Percentiles rank a stretch among this genome's conserved stretches.
Evolutionary conservation across 2,113 vertebrate genomes (phyloP).

Genomic region (Vireo altiloquus): DNA sequence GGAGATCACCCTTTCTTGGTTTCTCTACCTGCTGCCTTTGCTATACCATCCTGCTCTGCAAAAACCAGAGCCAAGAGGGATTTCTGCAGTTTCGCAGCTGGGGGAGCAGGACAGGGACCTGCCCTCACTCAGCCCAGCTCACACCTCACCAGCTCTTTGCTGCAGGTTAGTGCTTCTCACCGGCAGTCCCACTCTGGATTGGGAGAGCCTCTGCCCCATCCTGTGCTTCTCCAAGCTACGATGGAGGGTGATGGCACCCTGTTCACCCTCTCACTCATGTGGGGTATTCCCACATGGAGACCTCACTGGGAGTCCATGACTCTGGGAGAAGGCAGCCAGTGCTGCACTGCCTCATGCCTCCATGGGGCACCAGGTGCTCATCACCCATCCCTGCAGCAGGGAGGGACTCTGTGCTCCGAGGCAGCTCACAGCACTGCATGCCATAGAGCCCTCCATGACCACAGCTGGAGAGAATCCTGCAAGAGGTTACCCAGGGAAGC

Average conservation of each 20-base stretch:
- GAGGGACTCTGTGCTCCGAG: neutral
- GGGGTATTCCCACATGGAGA: accelerated
- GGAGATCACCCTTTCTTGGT: neutral
- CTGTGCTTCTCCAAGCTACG: accelerated
- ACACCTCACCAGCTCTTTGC: neutral
- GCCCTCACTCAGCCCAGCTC: neutral
- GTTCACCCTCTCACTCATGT: accelerated
- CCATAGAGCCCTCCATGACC: neutral
- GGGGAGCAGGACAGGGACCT: neutral
- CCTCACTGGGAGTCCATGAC: accelerated
- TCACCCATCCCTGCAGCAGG: neutral
- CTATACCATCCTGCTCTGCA: neutral
- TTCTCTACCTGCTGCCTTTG: neutral
- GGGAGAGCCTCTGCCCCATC: neutral
- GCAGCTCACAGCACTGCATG: accelerated
- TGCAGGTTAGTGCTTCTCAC: neutral
- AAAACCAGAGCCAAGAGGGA: neutral
- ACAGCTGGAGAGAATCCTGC: neutral
- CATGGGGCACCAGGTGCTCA: neutral
- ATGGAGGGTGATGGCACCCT: neutral
- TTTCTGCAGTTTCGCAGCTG: neutral
- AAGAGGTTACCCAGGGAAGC: neutral
- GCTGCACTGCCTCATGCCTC: neutral
- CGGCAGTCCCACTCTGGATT: neutral
- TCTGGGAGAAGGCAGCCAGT: neutral